Percentiles rank a stretch among this genome's conserved stretches.
phyloP scores from a whole-genome alignment of 2,888 invertebrate species.

The Magallana nippona region DNA sequence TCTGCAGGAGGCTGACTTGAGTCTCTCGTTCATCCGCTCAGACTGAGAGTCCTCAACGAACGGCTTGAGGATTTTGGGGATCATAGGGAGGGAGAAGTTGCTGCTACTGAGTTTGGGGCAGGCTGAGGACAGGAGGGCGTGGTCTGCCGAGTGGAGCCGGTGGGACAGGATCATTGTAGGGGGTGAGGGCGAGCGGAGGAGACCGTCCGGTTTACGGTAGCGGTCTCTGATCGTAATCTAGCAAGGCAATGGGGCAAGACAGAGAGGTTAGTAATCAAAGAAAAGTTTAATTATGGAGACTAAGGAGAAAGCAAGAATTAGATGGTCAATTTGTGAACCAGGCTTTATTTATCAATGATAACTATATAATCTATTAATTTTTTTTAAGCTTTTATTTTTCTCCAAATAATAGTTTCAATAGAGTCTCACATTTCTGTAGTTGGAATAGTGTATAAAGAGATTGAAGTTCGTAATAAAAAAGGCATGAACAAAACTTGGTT shows the following conservation, averaged over 20 bases:
- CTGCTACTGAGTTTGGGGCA: conserved; percentile 3
- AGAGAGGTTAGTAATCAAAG: conserved; percentile 22
- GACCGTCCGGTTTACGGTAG: conserved; percentile 51
- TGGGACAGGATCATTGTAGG: conserved; percentile 19
- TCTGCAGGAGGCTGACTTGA: background rate
- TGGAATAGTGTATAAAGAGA: too few relatives aligned
- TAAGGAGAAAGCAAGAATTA: background rate
- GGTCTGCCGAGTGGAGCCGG: conserved; percentile 36
- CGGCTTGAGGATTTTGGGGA: conserved; percentile 48
- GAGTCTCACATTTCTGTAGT: too few relatives aligned
- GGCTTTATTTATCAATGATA: too few relatives aligned
- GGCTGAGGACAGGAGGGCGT: background rate
- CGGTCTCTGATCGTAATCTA: conserved; percentile 51
- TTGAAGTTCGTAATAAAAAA: too few relatives aligned
- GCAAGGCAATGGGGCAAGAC: conserved; percentile 30
- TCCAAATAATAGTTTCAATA: too few relatives aligned
- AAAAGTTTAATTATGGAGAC: background rate
- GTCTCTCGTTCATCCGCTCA: conserved; percentile 37
- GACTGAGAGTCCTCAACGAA: conserved; percentile 41
- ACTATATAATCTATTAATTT: too few relatives aligned
- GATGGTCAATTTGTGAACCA: background rate
- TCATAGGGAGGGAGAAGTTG: conserved; percentile 44
- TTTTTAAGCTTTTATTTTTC: too few relatives aligned
- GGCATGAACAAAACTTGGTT: too few relatives aligned
- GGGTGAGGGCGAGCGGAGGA: conserved; percentile 49